Evolutionary conservation across 2,797 vertebrate species (phyloP), one percentile per base, ranked within the genome.

Genomic region (Nyctibius grandis): DNA sequence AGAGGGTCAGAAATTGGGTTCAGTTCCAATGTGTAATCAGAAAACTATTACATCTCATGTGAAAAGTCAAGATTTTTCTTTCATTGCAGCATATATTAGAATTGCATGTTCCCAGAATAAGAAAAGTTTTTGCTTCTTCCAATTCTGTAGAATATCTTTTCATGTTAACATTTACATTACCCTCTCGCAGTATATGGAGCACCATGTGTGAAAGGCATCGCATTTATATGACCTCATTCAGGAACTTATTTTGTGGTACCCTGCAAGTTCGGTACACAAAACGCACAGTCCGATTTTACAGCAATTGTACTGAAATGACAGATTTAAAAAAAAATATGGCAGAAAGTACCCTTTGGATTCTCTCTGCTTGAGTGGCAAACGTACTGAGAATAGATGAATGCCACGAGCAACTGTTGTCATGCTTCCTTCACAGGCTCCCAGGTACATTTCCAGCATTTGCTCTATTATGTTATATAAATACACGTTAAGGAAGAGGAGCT

Each of bases 401-500:
- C 68, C 63, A 82, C 1, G 11, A 90, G 63, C 74, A 93, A 45
- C 88, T 59, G 16, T 33, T 65, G 77, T 28, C 84, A 25, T 9
- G 63, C 34, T 72, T 89, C 81, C 72, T 81, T 53, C 80, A 25
- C 28, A 61, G 57, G 44, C 2, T 93, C 79, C 83, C 75, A 82
- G 34, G 57, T 78, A 65, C 61, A 81, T 94, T 93, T 92, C 48
- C 91, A 89, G 80, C 77, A 72, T 91, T 92, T 83, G 56, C 31
- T 89, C 59, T 67, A 59, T 65, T 65, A 60, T 64, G 40, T 87
- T 82, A 17, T 5, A 65, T 81, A 91, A 89, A 94, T 33, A 94
- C 74, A 44, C 4, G 0, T 2, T 59, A 81, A 72, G 61, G 61
- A 84, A 70, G 68, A 29, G 51, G 40, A 92, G 47, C 17, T 93